phyloP scores from a whole-genome alignment of 2,113 vertebrate genomes.

The Melanostigma gelatinosum region DNA sequence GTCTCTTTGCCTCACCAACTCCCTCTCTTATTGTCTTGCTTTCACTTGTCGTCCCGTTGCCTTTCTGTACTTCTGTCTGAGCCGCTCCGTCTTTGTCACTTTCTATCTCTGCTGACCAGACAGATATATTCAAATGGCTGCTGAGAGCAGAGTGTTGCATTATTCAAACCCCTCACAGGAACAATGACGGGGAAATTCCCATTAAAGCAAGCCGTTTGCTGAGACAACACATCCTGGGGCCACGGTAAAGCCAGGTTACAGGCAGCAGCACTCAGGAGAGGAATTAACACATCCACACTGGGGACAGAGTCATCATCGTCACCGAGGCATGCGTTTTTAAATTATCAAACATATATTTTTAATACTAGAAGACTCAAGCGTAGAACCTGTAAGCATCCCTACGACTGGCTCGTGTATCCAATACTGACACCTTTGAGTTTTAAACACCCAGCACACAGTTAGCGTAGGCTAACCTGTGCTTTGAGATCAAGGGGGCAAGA shows the following conservation, averaged over 20 bases:
- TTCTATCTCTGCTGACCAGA: conserved; percentile 60
- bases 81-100: conserved; percentile 46
- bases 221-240: conserved; percentile 40
- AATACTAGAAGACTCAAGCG: not conserved
- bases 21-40: conserved; percentile 8
- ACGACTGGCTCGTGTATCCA: not conserved
- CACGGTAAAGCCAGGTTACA: conserved; percentile 3
- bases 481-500: conserved; percentile 15
- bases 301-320: not conserved
- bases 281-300: not conserved
- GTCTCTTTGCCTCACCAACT: conserved; percentile 13
- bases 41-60: conserved; percentile 44
- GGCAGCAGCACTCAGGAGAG: not conserved
- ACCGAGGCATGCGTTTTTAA: not conserved
- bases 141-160: conserved; percentile 56
- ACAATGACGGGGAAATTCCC: conserved; percentile 56
- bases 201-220: conserved; percentile 57
- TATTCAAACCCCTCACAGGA: conserved; percentile 58
- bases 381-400: not conserved
- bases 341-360: not conserved
- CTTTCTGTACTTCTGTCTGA: conserved; percentile 36
- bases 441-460: conserved; percentile 8
- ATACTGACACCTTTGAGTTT: conserved; percentile 32
- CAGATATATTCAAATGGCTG: conserved; percentile 57
- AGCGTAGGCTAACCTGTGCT: conserved; percentile 1